Percentiles rank a stretch among this genome's conserved stretches.
Conservation (phyloP, 2,888 invertebrate genomes). For the Ptilodon capucinus region DNA sequence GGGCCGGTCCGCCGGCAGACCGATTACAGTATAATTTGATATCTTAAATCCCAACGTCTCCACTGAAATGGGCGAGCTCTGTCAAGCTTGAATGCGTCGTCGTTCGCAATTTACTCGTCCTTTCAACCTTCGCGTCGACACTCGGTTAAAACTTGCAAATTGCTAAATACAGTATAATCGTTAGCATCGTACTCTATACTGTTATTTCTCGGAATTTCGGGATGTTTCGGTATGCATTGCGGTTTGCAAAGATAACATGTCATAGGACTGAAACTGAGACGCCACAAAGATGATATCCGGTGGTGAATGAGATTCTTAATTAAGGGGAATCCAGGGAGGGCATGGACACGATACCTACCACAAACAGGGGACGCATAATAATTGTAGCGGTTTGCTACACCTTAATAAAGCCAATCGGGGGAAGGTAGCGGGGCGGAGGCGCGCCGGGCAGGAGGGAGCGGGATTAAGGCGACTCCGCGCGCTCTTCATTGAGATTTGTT, state of each 20-base stretch:
- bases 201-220: conserved; percentile 11
- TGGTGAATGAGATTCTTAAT: conserved; percentile 77
- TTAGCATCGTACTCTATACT: conserved; percentile 34
- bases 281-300: conserved; percentile 59
- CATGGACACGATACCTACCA: conserved; percentile 76
- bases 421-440: conserved; percentile 47
- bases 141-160: conserved; percentile 48
- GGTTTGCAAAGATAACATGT: conserved; percentile 10
- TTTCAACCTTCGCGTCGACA: conserved; percentile 56
- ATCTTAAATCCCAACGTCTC: conserved; percentile 71
- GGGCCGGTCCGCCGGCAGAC: conserved; percentile 52
- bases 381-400: conserved; percentile 82
- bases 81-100: conserved; percentile 68
- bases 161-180: conserved; percentile 35
- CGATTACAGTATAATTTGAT: conserved; percentile 77
- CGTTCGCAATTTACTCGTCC: conserved; percentile 71
- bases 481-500: conserved; percentile 83
- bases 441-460: conserved; percentile 38
- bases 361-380: conserved; percentile 82
- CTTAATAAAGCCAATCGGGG: conserved; percentile 81
- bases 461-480: conserved; percentile 74
- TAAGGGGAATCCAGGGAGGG: conserved; percentile 74
- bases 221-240: conserved; percentile 4
- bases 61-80: conserved; percentile 55
- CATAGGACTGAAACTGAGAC: conserved; percentile 41